These are phyloP conservation scores for Balanococcus diminutus DNA, from an alignment of 2,888 invertebrate genomes.

Conservation along the genomic window DNA sequence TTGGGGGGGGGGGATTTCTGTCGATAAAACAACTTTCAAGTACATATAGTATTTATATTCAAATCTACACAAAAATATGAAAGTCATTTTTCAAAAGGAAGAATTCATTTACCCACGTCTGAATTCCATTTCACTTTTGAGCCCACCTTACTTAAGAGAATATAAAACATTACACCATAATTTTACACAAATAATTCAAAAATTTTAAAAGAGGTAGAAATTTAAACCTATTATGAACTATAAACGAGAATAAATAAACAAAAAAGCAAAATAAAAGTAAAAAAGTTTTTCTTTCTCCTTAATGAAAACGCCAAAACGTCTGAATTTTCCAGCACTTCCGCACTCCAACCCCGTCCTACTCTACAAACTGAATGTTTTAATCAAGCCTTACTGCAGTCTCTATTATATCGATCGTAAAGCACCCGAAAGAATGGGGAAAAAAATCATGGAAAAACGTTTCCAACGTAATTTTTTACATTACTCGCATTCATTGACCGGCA, in stretches of 20 bases:
- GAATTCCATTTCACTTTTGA: too few species aligned
- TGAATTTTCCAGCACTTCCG: not conserved
- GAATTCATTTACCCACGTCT: too few species aligned
- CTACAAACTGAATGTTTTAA: not conserved
- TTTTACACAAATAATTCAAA: not conserved
- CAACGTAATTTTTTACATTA: not conserved
- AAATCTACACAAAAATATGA: too few species aligned
- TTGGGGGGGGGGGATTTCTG: too few species aligned
- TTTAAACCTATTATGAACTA: not conserved
- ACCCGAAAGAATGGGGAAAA: not conserved
- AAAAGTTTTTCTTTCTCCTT: too few species aligned
- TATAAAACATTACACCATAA: too few species aligned
- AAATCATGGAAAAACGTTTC: not conserved
- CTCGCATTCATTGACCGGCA: not conserved
- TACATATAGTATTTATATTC: too few species aligned
- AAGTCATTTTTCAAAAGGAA: too few species aligned
- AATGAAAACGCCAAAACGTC: not conserved
- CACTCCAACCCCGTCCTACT: not conserved
- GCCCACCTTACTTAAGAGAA: too few species aligned
- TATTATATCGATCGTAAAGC: not conserved
- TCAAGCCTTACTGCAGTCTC: not conserved
- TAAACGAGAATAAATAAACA: not conserved
- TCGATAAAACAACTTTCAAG: too few species aligned
- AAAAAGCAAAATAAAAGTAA: not conserved
- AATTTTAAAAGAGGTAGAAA: not conserved